Base-by-base conservation (phyloP, 2,888 invertebrate species). In the Rhodophaea formosa region DNA sequence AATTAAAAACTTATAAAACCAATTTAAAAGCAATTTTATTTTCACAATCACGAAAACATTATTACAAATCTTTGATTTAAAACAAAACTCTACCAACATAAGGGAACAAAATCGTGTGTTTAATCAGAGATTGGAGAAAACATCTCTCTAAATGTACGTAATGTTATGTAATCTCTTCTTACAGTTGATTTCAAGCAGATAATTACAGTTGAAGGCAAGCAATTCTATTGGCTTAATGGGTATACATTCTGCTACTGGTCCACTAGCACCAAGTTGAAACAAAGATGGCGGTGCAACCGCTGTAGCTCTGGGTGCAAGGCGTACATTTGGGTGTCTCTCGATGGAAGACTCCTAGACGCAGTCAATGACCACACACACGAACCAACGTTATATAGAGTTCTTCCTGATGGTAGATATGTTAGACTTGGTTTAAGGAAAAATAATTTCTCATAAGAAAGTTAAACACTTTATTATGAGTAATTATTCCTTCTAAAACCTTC, bases 231-330 rank as follows among this genome's bases (percentile, higher is more conserved):
- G 35, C 32, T 39, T 7, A 35, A 52, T 16, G 52, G 52, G 8
- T 32, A 39, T 15, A 35, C 52, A 6, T 52, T 39, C 39, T 52
- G 39, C 10, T 52, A 39, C 52, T 39, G 39, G 17, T 39, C 15
- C 12, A 32, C 12, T 2, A 52, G 52, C 39, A n/a, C 39, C 16
- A 52, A 52, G 16, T 5, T 8, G 15, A 15, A 15, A 12, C 16
- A 52, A 39, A 35, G 39, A 7, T 52, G 52, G 52, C 35, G 39
- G 1, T 52, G 52, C 17, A 52, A 35, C 35, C 15, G 17, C 0
- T 52, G 52, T 16, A 52, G 39, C n/a, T 30, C 17, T 30, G 52
- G 52, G 7, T 52, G 52, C 16, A 52, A 52, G 39, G 52, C 52
- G 12, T 39, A 35, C 52, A 52, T 52, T 14, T 52, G 30, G 35